These are phyloP conservation scores for Bostrychus sinensis DNA, from an alignment of 2,113 vertebrate species.

Conservation along the genomic window DNA sequence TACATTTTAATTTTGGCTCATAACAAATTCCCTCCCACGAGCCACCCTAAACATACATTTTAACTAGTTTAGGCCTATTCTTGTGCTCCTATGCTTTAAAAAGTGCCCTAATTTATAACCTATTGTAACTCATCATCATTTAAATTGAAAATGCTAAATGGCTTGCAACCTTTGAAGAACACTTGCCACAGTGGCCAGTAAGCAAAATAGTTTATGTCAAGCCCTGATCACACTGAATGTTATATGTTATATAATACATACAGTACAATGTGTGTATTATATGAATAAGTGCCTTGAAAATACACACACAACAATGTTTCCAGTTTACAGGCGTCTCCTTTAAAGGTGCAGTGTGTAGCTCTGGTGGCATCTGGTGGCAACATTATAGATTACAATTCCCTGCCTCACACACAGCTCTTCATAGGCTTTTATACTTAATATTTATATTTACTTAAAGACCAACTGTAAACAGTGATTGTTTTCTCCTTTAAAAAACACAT, in stretches of 20 bases:
- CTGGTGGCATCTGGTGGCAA: constrained; percentile 2
- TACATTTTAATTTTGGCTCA: no score
- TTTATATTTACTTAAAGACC: background rate
- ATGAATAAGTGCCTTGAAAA: background rate
- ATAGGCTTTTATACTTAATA: background rate
- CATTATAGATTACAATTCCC: background rate
- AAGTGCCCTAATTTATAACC: no score
- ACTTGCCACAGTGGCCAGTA: no score
- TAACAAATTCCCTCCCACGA: no score
- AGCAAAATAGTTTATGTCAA: no score
- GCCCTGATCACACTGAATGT: no score
- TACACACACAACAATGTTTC: background rate
- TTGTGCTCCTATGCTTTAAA: no score
- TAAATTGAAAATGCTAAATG: no score
- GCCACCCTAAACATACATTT: no score
- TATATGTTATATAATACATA: background rate
- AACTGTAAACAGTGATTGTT: background rate
- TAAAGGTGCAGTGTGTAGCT: constrained; percentile 3
- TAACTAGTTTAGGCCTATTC: no score
- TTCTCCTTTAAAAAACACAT: background rate
- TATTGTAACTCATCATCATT: no score
- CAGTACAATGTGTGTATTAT: background rate
- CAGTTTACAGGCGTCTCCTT: constrained; percentile 2
- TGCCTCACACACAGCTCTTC: background rate
- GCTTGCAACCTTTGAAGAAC: no score